Percentiles rank a stretch among this genome's conserved stretches.
Evolutionary conservation across 2,113 vertebrate genomes (phyloP).

Genomic region (Tachysurus fulvidraco): DNA sequence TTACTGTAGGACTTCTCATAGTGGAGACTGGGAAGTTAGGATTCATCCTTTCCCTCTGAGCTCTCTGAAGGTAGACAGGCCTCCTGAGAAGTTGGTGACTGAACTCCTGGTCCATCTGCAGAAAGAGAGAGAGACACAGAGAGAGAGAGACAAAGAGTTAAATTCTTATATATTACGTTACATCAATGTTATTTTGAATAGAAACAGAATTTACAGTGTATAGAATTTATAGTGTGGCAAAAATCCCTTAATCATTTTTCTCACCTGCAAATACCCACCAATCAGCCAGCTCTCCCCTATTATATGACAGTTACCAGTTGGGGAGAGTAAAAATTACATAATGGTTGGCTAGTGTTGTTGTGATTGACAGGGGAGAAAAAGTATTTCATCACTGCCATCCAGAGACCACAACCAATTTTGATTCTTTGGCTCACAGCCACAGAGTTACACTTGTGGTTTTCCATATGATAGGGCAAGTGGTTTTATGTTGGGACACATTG

Average conservation of each 20-base stretch:
- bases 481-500: not conserved
- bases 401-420: not conserved
- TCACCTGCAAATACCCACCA: not conserved
- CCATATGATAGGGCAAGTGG: not conserved
- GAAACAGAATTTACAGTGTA: too few relatives aligned
- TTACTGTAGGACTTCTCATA: constrained; percentile 46
- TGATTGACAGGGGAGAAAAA: not conserved
- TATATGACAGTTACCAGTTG: not conserved
- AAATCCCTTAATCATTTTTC: not conserved
- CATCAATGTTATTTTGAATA: not conserved
- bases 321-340: not conserved
- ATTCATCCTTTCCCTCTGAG: constrained; percentile 79
- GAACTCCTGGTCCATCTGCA: constrained; percentile 80
- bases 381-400: not conserved
- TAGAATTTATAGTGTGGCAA: not conserved
- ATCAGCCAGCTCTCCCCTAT: not conserved
- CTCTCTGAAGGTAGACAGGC: constrained; percentile 69
- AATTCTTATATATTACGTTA: not conserved
- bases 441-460: too few relatives aligned
- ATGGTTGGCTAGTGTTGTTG: not conserved
- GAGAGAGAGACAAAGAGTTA: not conserved
- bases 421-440: too few relatives aligned
- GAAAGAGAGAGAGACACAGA: constrained; percentile 6
- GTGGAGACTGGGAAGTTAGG: constrained; percentile 62
- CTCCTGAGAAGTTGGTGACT: constrained; percentile 77